These are phyloP conservation scores for Cotesia chilonis DNA, from an alignment of 1,140 invertebrate genomes.

Conservation along the genomic window DNA sequence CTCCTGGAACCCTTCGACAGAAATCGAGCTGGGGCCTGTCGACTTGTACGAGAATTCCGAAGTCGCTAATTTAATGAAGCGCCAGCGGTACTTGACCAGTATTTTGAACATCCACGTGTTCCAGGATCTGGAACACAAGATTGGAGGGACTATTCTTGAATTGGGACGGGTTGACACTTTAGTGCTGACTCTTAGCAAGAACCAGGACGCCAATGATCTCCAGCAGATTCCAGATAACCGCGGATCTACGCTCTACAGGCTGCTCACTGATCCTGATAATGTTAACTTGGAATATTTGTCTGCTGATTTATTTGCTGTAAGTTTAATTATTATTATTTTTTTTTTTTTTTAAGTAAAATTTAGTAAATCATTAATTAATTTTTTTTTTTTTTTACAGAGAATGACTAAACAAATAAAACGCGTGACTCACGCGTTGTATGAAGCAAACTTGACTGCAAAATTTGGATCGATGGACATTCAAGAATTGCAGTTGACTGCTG, in stretches of 20 bases:
- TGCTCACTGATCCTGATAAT: constrained; percentile 72
- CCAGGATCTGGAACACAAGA: constrained; percentile 65
- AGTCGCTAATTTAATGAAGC: constrained; percentile 41
- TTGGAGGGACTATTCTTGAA: constrained; percentile 71
- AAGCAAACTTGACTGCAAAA: constrained; percentile 59
- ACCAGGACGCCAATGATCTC: constrained; percentile 64
- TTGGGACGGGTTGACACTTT: constrained; percentile 72
- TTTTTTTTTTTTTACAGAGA: constrained; percentile 63
- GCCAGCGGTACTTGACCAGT: constrained; percentile 64
- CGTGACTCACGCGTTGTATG: constrained; percentile 65
- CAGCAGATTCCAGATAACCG: constrained; percentile 70
- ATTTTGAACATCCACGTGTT: constrained; percentile 72
- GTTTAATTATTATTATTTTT: constrained; percentile 28
- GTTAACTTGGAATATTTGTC: constrained; percentile 71
- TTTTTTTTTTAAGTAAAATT: too few relatives aligned
- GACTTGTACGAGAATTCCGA: constrained; percentile 57
- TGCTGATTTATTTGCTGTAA: constrained; percentile 70
- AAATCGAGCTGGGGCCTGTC: constrained; percentile 55
- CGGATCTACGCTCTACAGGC: constrained; percentile 72
- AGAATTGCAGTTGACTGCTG: constrained; percentile 70
- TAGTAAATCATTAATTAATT: constrained; percentile 24
- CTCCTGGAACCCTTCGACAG: constrained; percentile 72
- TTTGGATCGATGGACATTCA: constrained; percentile 66
- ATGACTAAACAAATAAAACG: constrained; percentile 70
- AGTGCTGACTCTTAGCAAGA: constrained; percentile 65